phyloP scores from a whole-genome alignment of 2,113 vertebrate genomes.

The Phalacrocorax carbo region DNA sequence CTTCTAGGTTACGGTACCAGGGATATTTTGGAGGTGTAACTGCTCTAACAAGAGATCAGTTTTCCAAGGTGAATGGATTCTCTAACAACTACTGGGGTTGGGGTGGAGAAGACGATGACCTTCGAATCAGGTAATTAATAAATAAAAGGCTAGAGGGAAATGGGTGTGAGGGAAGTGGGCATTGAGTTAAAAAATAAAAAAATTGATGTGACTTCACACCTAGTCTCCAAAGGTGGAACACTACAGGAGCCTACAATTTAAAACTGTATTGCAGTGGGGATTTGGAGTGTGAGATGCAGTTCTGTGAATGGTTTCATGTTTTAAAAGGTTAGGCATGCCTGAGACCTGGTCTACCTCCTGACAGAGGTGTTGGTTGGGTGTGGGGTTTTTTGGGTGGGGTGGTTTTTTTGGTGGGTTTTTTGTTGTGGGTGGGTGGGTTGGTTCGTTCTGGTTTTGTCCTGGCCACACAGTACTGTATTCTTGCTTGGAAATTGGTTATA shows the following conservation, averaged over 20 bases:
- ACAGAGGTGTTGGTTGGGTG: not conserved
- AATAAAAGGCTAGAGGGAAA: slow-evolving; percentile 3
- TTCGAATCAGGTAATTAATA: slow-evolving; percentile 84
- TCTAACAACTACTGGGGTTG: slow-evolving; percentile 98
- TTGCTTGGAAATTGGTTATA: not conserved
- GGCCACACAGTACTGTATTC: not conserved
- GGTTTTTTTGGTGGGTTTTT: too few relatives aligned
- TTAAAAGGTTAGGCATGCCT: not conserved
- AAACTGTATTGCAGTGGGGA: not conserved
- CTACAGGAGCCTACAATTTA: not conserved
- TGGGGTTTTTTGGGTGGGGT: not conserved
- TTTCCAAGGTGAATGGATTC: slow-evolving; percentile 92
- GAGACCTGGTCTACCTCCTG: not conserved
- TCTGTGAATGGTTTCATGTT: not conserved
- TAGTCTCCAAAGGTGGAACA: not conserved
- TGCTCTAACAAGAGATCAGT: slow-evolving; percentile 90
- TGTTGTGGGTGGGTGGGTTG: not conserved
- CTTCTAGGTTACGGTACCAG: slow-evolving; percentile 84
- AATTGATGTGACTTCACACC: not conserved
- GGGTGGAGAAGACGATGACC: slow-evolving; percentile 98
- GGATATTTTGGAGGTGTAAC: slow-evolving; percentile 97
- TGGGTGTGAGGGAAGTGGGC: not conserved
- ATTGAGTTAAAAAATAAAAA: not conserved
- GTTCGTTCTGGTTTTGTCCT: not conserved
- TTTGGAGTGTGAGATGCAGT: not conserved